These are phyloP conservation scores for Selene dorsalis DNA, from an alignment of 2,797 vertebrate genomes.

Conservation along the genomic window DNA sequence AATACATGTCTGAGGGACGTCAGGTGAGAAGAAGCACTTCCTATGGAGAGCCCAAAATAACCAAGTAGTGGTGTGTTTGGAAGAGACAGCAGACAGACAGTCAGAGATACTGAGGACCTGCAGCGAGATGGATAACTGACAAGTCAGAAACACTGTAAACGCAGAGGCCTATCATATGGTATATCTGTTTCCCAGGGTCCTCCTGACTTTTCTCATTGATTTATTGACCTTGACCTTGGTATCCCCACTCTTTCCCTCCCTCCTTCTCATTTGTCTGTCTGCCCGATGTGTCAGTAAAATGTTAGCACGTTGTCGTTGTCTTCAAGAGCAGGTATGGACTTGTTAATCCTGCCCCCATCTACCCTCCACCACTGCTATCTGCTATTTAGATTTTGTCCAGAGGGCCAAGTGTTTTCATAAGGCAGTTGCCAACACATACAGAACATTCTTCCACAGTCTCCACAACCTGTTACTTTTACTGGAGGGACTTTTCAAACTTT, in stretches of 20 bases:
- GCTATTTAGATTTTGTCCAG: constrained; percentile 75
- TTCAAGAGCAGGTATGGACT: constrained; percentile 76
- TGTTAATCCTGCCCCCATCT: constrained; percentile 67
- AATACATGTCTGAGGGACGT: constrained; percentile 86
- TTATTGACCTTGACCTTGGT: constrained; percentile 73
- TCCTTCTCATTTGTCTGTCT: constrained; percentile 69
- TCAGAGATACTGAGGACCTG: constrained; percentile 38
- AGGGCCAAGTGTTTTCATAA: constrained; percentile 73
- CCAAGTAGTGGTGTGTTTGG: constrained; percentile 45
- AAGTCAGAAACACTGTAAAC: constrained; percentile 10
- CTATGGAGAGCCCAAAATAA: constrained; percentile 77
- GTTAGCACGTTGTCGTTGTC: constrained; percentile 79
- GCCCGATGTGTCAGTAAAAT: constrained; percentile 76
- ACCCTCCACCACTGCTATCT: constrained; percentile 43
- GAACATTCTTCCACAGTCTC: constrained; percentile 58
- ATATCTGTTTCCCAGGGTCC: constrained; percentile 29
- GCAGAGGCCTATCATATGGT: background rate
- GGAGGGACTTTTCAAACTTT: constrained; percentile 72
- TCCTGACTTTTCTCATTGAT: constrained; percentile 45
- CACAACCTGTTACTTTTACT: constrained; percentile 77
- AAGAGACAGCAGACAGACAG: constrained; percentile 43
- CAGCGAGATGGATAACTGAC: constrained; percentile 19
- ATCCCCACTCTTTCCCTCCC: constrained; percentile 34
- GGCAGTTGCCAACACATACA: constrained; percentile 73
- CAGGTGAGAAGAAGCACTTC: constrained; percentile 82